Evolutionary conservation across 2,113 vertebrate genomes (phyloP), one percentile per base, ranked within the genome.

Genomic region (Monarcha castaneiventris): DNA sequence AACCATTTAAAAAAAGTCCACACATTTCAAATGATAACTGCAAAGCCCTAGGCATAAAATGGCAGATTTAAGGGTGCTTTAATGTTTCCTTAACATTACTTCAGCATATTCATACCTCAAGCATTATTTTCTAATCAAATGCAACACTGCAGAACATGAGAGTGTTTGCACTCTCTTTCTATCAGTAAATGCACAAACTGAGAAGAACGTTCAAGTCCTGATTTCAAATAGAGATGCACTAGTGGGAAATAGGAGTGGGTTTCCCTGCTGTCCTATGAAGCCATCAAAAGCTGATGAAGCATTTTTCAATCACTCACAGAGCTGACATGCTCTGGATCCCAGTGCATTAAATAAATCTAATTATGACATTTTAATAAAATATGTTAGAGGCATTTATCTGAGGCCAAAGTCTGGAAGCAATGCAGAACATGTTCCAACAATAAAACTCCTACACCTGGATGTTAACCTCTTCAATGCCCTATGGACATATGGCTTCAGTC

Each of bases 371-470:
- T 96, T 77, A 82, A 76, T 94, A 94, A 94, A 96, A 92, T 94
- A 94, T 56, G 90, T 89, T 66, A 87, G 94, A 62, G 30, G 30
- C 18, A 2, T 76, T 91, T 94, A 95, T 96, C 87, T 97, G 97
- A 95, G 93, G 89, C 92, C 78, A 52, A 77, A 71, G 64, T 93
- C 30, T 88, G 93, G 77, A 94, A 96, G 92, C 80, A 78, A 56
- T 12, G 37, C 54, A 78, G 62, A 95, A 69, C 93, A 13, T 96
- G 97, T 97, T 97, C 67, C 68, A 89, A 51, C 90, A 55, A 35
- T 62, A 51, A 83, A 93, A 56, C 56, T 91, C 46, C 67, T 93
- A 97, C 98, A 98, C 97, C 98, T 98, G 97, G 92, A 97, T 97
- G 66, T 92, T 96, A 97, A 95, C 96, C 95, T 97, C 95, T 96